Evolutionary conservation across 2,797 vertebrate genomes (phyloP).

Genomic region (Babyrousa celebensis): DNA sequence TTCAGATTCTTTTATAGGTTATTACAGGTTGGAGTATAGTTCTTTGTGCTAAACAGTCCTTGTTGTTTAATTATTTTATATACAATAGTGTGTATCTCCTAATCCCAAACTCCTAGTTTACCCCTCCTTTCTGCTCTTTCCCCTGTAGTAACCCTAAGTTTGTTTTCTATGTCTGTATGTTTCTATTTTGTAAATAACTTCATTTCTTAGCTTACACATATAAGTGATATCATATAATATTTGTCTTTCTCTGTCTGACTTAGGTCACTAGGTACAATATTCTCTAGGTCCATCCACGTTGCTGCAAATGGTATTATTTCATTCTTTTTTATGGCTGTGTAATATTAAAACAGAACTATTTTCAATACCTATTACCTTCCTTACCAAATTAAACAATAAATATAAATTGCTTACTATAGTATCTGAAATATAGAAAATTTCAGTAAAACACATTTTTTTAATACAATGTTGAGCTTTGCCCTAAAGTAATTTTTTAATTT

Average conservation of each 20-base stretch:
- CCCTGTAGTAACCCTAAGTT: neutral
- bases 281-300: neutral
- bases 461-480: conserved; percentile 42
- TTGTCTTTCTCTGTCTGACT: neutral
- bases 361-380: neutral
- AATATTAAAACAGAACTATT: neutral
- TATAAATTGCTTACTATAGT: neutral
- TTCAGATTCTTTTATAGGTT: neutral
- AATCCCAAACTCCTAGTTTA: neutral
- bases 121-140: neutral
- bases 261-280: neutral
- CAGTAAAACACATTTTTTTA: neutral
- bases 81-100: neutral
- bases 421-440: conserved; percentile 42
- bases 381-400: conserved; percentile 49
- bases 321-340: neutral
- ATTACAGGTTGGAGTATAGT: neutral
- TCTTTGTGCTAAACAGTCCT: neutral
- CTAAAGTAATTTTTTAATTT: conserved; percentile 13
- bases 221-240: neutral
- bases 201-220: neutral
- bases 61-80: neutral
- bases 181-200: neutral
- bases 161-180: neutral
- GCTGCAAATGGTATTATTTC: neutral